Evolutionary conservation across 2,888 invertebrate genomes (phyloP).

Genomic region (Helobdella robusta): DNA sequence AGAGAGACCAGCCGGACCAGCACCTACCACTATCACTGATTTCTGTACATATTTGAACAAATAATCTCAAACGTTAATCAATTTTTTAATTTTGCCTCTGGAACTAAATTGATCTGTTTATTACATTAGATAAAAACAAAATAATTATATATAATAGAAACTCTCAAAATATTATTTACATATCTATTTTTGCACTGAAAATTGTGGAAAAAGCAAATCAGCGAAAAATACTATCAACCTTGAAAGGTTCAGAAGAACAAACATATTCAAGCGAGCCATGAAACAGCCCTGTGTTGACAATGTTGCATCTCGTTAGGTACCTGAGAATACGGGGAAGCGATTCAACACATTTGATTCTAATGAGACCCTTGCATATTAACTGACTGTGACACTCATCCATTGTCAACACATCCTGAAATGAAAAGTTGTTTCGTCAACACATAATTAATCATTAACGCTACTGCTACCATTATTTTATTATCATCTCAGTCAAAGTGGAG

Average conservation of each 20-base stretch:
- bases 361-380: conserved; percentile 48
- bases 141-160: background rate
- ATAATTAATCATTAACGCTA: too few relatives aligned
- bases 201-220: background rate
- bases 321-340: conserved; percentile 42
- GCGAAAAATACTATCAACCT: background rate
- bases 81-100: too few relatives aligned
- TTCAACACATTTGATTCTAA: conserved; percentile 42
- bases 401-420: conserved; percentile 48
- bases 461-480: conserved; percentile 7
- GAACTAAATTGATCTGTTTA: too few relatives aligned
- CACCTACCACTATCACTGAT: conserved; percentile 50
- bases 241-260: conserved; percentile 5
- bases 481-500: background rate
- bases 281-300: conserved; percentile 44
- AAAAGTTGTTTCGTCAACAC: too few relatives aligned
- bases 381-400: conserved; percentile 40
- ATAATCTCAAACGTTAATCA: too few relatives aligned
- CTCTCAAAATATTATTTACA: background rate
- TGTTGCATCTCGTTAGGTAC: conserved; percentile 45
- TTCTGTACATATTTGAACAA: conserved; percentile 11
- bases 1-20: conserved; percentile 51
- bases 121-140: too few relatives aligned
- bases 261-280: background rate
- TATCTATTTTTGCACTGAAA: background rate